These are phyloP conservation scores for Brachionus angularis DNA, from an alignment of 1,140 invertebrate genomes.

Conservation along the genomic window DNA sequence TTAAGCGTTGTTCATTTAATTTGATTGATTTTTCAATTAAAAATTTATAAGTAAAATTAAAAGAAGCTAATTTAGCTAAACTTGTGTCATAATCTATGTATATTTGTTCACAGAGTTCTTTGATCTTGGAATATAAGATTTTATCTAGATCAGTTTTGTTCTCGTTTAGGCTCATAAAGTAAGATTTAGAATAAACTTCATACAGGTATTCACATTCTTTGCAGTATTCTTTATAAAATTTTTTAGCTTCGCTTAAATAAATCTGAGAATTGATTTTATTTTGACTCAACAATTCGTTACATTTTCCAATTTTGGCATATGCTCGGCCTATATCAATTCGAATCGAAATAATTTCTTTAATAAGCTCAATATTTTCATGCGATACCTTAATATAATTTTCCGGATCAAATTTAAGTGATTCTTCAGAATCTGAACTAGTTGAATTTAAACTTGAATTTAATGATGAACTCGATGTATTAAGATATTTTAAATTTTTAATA, in stretches of 20 bases:
- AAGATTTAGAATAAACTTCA: slow-evolving; percentile 19
- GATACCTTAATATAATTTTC: no score
- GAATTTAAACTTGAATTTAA: not conserved
- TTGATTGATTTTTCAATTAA: not conserved
- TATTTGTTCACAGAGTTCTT: slow-evolving; percentile 37
- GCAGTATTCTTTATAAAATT: slow-evolving; percentile 32
- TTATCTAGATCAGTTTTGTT: not conserved
- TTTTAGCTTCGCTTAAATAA: not conserved
- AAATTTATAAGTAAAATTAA: not conserved
- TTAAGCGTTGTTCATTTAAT: slow-evolving; percentile 12
- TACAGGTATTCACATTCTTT: slow-evolving; percentile 29
- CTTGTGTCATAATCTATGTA: slow-evolving; percentile 29
- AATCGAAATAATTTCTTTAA: slow-evolving; percentile 37
- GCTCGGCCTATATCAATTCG: slow-evolving; percentile 32
- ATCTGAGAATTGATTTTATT: slow-evolving; percentile 19
- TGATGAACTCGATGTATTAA: not conserved
- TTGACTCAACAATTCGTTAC: slow-evolving; percentile 11
- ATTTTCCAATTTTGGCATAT: slow-evolving; percentile 39
- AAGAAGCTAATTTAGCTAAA: slow-evolving; percentile 8
- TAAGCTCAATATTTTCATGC: not conserved
- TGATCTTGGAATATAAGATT: not conserved
- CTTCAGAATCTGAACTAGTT: no score
- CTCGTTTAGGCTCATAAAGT: slow-evolving; percentile 11
- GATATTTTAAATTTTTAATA: no score
- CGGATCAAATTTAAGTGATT: no score